Base-by-base conservation (phyloP, 2,797 vertebrate species). In the Melopsittacus undulatus region DNA sequence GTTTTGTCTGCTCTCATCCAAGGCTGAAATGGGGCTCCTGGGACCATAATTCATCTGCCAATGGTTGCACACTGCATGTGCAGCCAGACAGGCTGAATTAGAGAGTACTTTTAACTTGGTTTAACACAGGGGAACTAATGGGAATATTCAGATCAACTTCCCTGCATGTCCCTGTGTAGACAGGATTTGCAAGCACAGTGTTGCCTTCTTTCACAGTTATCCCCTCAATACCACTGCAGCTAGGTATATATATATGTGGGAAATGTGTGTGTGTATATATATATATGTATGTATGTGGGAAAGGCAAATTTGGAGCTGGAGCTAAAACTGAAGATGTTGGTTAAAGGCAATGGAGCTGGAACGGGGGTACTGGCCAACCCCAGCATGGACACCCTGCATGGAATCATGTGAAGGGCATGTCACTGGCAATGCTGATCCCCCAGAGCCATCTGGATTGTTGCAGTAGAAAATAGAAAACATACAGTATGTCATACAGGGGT, bases 61-160 rank as follows among this genome's bases (percentile, higher is more conserved):
- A 8, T 42, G 15, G 66, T 9, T 72, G 67, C 66, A 43, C 79
- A 34, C 1, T n/a, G 34, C 1, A 11, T 91, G 69, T 54, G 49
- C 62, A 94, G 80, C 42, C 90, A 90, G 73, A 79, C 57, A 81
- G 73, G 32, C 78, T 74, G 92, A 92, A 62, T 88, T 52, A 81
- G 76, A 80, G 64, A 66, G 22, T 43, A n/a, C 38, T 94, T 91
- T 74, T 72, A 88, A 80, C 52, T 57, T 49, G 45, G 38, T 81
- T 91, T 92, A 94, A 92, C 63, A 67, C 73, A 54, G 87, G 27
- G 76, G 76, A 94, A 94, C 83, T 88, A 93, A 95, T 89, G 45
- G 84, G 76, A 84, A 74, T 85, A 86, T 91, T 94, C 91, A 88
- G 62, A 90, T 92, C 89, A 86, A 92, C 79, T 73, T 92, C 85